phyloP scores from a whole-genome alignment of 92 coral and sea anemone species.

The Chrysogorgia sp. region DNA sequence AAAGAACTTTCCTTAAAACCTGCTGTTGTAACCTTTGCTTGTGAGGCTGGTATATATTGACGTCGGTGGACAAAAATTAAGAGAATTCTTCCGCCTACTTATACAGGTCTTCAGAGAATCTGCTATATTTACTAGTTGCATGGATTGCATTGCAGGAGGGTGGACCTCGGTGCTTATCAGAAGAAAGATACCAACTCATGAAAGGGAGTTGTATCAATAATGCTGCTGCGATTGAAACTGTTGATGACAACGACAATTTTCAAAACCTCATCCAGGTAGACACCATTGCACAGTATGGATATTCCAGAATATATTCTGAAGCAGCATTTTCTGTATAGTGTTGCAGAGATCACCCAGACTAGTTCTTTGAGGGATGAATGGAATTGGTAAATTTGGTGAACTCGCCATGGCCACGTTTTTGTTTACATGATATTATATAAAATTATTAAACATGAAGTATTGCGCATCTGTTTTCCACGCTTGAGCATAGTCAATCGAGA shows the following conservation, averaged over 20 bases:
- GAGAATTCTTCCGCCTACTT: constrained; percentile 38
- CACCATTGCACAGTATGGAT: constrained; percentile 61
- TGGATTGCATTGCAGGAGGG: constrained; percentile 64
- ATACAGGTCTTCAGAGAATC: constrained; percentile 22
- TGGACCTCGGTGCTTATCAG: constrained; percentile 61
- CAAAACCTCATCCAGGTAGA: constrained; percentile 38
- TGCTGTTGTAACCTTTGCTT: constrained; percentile 29
- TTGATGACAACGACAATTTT: constrained; percentile 44
- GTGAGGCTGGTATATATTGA: constrained; percentile 30
- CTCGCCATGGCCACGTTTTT: too few species aligned
- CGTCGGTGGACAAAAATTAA: too few species aligned
- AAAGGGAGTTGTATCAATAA: constrained; percentile 19
- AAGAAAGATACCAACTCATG: constrained; percentile 49
- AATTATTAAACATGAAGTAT: too few species aligned
- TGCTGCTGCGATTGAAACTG: constrained; percentile 39
- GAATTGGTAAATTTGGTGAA: constrained; percentile 65
- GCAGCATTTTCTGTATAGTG: constrained; percentile 61
- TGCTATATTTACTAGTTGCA: constrained; percentile 50
- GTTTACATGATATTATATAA: too few species aligned
- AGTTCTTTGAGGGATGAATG: constrained; percentile 62
- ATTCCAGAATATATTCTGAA: constrained; percentile 59
- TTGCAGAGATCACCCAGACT: constrained; percentile 64
- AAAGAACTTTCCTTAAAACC: constrained; percentile 35
- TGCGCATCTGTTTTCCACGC: too few species aligned
- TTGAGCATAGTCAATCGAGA: too few species aligned